Conservation (phyloP, 2,797 vertebrate species). For the Amblyraja radiata region DNA sequence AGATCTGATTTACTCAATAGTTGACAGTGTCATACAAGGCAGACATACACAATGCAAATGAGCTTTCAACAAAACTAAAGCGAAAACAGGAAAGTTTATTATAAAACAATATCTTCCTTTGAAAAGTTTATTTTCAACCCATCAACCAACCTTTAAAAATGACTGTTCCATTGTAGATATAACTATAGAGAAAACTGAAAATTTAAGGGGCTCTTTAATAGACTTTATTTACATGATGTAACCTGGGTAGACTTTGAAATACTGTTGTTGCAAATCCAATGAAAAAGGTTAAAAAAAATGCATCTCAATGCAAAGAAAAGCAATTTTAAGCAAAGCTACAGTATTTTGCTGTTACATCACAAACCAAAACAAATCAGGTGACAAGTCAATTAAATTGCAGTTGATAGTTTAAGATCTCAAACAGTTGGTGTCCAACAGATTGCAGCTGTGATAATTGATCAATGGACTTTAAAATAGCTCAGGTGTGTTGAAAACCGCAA, state of each 20-base stretch:
- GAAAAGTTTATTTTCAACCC: slow-evolving; percentile 2
- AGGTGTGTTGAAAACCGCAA: background rate
- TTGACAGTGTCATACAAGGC: background rate
- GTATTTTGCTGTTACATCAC: slow-evolving; percentile 13
- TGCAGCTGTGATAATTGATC: background rate
- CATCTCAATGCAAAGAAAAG: background rate
- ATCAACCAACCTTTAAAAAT: background rate
- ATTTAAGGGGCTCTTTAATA: background rate
- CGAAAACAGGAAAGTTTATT: background rate
- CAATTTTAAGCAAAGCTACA: background rate
- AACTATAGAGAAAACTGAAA: slow-evolving; percentile 6
- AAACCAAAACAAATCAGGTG: background rate
- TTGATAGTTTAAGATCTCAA: slow-evolving; percentile 9
- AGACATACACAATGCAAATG: background rate
- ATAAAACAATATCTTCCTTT: slow-evolving; percentile 24
- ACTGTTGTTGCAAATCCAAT: slow-evolving; percentile 31
- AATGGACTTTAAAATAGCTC: background rate
- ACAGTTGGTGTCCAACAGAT: background rate
- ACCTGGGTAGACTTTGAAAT: slow-evolving; percentile 19
- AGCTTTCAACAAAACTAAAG: slow-evolving; percentile 23
- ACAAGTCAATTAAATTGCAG: background rate
- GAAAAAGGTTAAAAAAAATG: slow-evolving; percentile 19
- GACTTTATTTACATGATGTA: slow-evolving; percentile 18
- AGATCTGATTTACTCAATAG: slow-evolving; percentile 33
- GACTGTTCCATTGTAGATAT: background rate